Evolutionary conservation across 2,888 invertebrate genomes (phyloP).

Genomic region (Nomada ferruginata): DNA sequence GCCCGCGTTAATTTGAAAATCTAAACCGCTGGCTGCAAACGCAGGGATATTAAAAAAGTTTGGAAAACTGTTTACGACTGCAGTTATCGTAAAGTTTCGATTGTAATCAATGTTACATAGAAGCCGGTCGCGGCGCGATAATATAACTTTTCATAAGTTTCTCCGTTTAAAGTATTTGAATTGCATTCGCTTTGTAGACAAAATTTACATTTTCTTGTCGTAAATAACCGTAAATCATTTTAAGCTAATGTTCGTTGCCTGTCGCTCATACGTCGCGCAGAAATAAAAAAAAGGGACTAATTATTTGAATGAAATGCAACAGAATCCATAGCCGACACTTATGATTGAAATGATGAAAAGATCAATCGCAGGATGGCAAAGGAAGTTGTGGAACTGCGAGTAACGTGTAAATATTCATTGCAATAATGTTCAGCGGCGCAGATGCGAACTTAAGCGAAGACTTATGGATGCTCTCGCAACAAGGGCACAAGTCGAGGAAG

Average conservation of each 20-base stretch:
- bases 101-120: background rate
- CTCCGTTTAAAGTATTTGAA: background rate
- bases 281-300: too few species aligned
- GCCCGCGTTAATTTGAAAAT: background rate
- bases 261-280: too few species aligned
- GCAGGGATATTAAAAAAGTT: conserved; percentile 19
- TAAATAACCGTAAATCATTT: background rate
- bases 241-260: too few species aligned
- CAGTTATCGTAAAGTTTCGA: conserved; percentile 7
- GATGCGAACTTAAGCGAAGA: conserved; percentile 11
- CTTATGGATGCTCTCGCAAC: background rate
- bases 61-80: background rate
- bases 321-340: background rate
- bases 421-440: background rate
- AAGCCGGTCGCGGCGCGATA: too few species aligned
- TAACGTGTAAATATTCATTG: conserved; percentile 6
- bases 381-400: background rate
- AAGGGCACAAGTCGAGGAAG: background rate
- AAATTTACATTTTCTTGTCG: background rate
- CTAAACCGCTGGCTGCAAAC: background rate
- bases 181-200: too few species aligned
- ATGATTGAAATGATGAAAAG: background rate
- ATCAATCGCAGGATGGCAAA: background rate
- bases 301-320: too few species aligned
- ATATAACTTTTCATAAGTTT: background rate